These are phyloP conservation scores for Zhuqinia jingwanae DNA, from an alignment of 2,888 invertebrate species.

Conservation along the genomic window DNA sequence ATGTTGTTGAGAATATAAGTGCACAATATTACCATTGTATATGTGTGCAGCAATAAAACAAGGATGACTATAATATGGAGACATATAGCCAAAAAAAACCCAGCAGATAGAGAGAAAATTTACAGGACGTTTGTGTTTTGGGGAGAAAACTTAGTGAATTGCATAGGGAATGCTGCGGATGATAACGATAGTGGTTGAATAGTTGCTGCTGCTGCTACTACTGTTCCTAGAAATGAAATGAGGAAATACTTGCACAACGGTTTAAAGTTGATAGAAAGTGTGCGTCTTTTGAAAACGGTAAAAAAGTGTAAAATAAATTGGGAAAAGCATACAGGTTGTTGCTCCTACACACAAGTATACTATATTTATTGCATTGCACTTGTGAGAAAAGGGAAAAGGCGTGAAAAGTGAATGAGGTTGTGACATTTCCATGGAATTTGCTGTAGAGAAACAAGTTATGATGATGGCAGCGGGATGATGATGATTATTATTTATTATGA, in stretches of 20 bases:
- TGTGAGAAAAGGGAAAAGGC: neutral
- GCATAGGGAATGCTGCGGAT: neutral
- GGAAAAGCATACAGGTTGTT: conserved; percentile 6
- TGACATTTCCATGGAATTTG: neutral
- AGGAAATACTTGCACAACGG: neutral
- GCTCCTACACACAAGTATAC: neutral
- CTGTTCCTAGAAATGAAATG: conserved; percentile 2
- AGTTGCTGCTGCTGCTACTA: neutral
- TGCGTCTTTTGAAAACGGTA: too few species aligned
- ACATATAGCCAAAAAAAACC: neutral
- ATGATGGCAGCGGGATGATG: too few species aligned
- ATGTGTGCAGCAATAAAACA: neutral
- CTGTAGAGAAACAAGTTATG: too few species aligned
- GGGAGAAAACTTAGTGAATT: neutral
- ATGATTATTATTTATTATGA: too few species aligned
- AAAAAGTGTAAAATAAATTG: neutral
- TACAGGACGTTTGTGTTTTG: neutral
- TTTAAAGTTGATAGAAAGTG: conserved; percentile 2
- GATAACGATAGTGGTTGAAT: neutral
- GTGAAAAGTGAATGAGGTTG: neutral
- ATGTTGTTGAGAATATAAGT: neutral
- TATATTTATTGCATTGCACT: neutral
- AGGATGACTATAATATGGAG: neutral
- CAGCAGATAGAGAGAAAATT: conserved; percentile 17
- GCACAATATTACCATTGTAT: neutral